Base-by-base conservation (phyloP, 2,888 invertebrate genomes). In the Craniophora ligustri region DNA sequence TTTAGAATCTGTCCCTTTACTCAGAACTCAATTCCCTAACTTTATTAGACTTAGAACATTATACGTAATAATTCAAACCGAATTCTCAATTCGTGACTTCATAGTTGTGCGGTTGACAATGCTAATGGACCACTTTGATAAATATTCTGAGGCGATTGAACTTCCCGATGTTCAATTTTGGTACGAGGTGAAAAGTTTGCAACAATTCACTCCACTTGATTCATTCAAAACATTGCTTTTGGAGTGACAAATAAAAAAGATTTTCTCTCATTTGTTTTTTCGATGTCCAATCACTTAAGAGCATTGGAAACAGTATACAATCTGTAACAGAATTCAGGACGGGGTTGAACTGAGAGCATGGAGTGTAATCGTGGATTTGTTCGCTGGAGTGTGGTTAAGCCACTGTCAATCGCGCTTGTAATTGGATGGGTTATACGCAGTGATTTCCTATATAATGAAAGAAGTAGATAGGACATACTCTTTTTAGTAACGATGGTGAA, bases 241-340 rank as follows among this genome's bases (percentile, higher is more conserved):
- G 41, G 18, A 32, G 53, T 67, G 71, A 71, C 61, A 56, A 62
- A 71, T 71, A 74, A 63, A 67, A 54, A 39, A 55, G 46, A 21
- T 55, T 55, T 60, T 40, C 40, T 56, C 40, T 62, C 72, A 72
- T 72, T 71, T 74, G 68, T 74, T 71, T 74, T 47, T 49, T 54
- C 51, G 42, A 55, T 57, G 51, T 68, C 60, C 66, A 73, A 73
- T 73, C 68, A 68, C 72, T 72, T 75, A 72, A 66, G 55, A 75
- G 72, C 60, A 68, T 61, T 55, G 32, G 45, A 13, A 57, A 54
- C 55, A 62, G 39, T 47, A 45, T 49, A 67, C 41, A 67, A 59
- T 70, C 55, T 62, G 67, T 60, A 45, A 62, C 59, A 39, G 56
- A 44, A 65, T 54, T 39, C 35, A 35, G 49, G 18, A 41, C 42